phyloP scores from a whole-genome alignment of 1,140 invertebrate species.

The Antheraea pernyi region DNA sequence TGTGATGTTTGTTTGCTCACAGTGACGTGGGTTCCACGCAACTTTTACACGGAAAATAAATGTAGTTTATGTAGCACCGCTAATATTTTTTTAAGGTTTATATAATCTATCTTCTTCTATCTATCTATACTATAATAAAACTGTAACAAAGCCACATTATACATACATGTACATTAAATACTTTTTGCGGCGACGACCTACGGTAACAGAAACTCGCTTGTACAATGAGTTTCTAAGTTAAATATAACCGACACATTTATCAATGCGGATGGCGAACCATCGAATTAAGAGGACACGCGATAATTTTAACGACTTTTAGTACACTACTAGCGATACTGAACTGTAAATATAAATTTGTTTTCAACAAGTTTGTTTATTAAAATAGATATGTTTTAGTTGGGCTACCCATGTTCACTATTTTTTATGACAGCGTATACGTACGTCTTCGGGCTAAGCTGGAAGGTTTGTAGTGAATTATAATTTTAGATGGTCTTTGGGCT shows the following conservation, averaged over 20 bases:
- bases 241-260: neutral
- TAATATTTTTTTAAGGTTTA: neutral
- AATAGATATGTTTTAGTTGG: neutral
- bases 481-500: no score
- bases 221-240: neutral
- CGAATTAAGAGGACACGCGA: neutral
- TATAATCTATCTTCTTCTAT: neutral
- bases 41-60: neutral
- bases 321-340: neutral
- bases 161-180: no score
- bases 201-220: neutral
- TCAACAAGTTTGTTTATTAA: no score
- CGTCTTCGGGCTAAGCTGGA: neutral
- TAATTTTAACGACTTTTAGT: neutral
- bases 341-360: neutral
- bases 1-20: constrained; percentile 20
- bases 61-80: neutral
- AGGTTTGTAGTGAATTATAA: no score
- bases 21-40: constrained; percentile 16
- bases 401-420: neutral
- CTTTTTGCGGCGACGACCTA: neutral
- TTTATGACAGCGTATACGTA: neutral
- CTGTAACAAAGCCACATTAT: no score
- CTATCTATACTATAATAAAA: no score
- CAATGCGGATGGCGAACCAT: neutral